phyloP scores from a whole-genome alignment of 1,140 invertebrate species.

The Laodelphax striatellus region DNA sequence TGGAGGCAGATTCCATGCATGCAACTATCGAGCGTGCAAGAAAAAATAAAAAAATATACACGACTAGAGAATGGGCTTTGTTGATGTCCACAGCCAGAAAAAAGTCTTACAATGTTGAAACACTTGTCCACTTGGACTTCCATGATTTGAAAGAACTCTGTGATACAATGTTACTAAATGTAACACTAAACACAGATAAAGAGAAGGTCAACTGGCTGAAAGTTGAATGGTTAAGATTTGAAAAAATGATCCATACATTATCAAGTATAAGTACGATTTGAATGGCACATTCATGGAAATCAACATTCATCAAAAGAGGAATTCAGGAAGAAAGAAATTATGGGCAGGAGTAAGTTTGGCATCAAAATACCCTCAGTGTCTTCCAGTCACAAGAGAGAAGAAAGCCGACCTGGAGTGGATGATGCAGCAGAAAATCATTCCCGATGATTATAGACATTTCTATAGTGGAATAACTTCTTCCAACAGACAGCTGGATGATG shows the following conservation, averaged over 20 bases:
- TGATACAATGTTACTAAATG: background rate
- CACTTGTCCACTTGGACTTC: background rate
- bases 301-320: no score
- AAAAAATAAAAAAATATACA: slow-evolving; percentile 13
- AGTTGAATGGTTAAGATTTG: slow-evolving; percentile 14
- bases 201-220: slow-evolving; percentile 8
- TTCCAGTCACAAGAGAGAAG: no score
- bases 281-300: no score
- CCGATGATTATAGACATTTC: no score
- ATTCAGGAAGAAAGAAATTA: no score
- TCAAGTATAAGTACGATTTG: slow-evolving; percentile 10
- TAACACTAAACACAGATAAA: background rate
- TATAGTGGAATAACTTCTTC: no score
- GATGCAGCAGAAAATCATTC: no score
- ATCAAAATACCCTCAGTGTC: no score
- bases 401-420: no score
- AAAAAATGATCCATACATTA: slow-evolving; percentile 4
- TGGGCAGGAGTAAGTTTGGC: no score
- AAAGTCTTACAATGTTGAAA: slow-evolving; percentile 9
- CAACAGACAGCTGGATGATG: no score
- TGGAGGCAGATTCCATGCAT: slow-evolving; percentile 33
- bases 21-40: slow-evolving; percentile 21
- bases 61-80: slow-evolving; percentile 13
- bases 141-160: background rate
- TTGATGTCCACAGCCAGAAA: slow-evolving; percentile 10